Conservation (phyloP, 2,888 invertebrate genomes). For the Catocala nupta region DNA sequence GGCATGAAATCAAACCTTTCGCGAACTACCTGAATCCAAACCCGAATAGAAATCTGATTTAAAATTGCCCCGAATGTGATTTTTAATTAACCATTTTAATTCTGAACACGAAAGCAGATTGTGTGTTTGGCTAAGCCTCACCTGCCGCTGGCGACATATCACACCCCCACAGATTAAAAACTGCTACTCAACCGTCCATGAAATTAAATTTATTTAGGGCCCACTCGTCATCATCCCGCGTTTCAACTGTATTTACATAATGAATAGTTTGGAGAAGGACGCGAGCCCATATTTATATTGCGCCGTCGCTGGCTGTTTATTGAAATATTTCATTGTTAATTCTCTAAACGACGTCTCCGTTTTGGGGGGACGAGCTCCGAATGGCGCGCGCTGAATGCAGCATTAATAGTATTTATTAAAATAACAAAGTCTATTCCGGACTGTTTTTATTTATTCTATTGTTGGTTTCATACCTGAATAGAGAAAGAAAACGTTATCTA, state of each 20-base stretch:
- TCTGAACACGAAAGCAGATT: conserved; percentile 64
- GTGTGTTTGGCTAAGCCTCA: conserved; percentile 63
- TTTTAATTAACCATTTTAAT: conserved; percentile 68
- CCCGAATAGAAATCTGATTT: background rate
- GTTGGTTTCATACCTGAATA: conserved; percentile 57
- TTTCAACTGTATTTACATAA: conserved; percentile 83
- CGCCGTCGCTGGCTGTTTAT: conserved; percentile 77
- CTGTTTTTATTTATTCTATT: conserved; percentile 57
- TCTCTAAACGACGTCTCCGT: conserved; percentile 75
- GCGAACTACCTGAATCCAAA: background rate
- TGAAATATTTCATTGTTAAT: conserved; percentile 86
- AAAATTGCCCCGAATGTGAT: conserved; percentile 40
- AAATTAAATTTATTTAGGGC: conserved; percentile 86
- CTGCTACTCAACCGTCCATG: conserved; percentile 69
- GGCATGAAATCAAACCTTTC: background rate
- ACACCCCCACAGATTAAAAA: conserved; percentile 77
- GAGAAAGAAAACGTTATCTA: conserved; percentile 62
- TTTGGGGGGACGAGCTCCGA: conserved; percentile 72
- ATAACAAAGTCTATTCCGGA: conserved; percentile 74
- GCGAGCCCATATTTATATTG: conserved; percentile 81
- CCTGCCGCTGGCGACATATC: conserved; percentile 67
- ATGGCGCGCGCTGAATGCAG: conserved; percentile 71
- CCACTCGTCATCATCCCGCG: conserved; percentile 76
- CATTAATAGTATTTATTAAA: conserved; percentile 83
- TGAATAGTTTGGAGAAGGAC: conserved; percentile 82